Evolutionary conservation across 35 echinoderm and acorn worm genomes (phyloP).

Genomic region (Patiria miniata): DNA sequence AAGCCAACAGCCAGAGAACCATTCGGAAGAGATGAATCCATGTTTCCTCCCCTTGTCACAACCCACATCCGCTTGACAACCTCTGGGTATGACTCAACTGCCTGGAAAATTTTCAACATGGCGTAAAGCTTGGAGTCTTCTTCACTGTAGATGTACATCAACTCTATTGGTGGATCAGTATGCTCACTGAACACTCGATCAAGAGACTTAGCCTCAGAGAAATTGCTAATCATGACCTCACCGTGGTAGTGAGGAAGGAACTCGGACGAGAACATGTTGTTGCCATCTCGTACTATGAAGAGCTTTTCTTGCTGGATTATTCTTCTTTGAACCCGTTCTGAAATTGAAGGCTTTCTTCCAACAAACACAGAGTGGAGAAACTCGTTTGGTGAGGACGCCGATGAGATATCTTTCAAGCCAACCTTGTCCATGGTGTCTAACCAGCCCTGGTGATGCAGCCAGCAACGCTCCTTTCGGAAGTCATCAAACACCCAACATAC

Average conservation of each 20-base stretch:
- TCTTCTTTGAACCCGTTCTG: background rate
- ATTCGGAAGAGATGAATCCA: background rate
- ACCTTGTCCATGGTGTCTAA: slow-evolving; percentile 39
- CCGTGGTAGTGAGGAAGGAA: slow-evolving; percentile 11
- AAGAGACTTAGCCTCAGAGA: slow-evolving; percentile 29
- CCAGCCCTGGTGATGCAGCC: slow-evolving; percentile 73
- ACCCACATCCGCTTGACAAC: slow-evolving; percentile 67
- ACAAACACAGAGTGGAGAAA: slow-evolving; percentile 84
- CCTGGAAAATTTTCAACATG: slow-evolving; percentile 56
- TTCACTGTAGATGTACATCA: slow-evolving; percentile 57
- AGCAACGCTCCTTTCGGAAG: slow-evolving; percentile 77
- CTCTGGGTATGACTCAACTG: slow-evolving; percentile 46
- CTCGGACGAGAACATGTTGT: slow-evolving; percentile 23
- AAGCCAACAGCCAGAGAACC: slow-evolving; percentile 55
- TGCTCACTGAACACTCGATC: slow-evolving; percentile 35
- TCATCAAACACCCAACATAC: slow-evolving; percentile 85
- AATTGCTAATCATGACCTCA: background rate
- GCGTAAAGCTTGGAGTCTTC: slow-evolving; percentile 28
- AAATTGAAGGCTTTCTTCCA: slow-evolving; percentile 50
- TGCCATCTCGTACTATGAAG: slow-evolving; percentile 49
- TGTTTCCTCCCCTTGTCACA: slow-evolving; percentile 28
- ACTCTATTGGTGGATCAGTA: slow-evolving; percentile 24
- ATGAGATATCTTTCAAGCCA: slow-evolving; percentile 77
- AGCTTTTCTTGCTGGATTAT: slow-evolving; percentile 39
- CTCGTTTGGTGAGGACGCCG: slow-evolving; percentile 70